Evolutionary conservation across 1,140 invertebrate genomes (phyloP), one percentile per base, ranked within the genome.

Genomic region (Camponotus pennsylvanicus): DNA sequence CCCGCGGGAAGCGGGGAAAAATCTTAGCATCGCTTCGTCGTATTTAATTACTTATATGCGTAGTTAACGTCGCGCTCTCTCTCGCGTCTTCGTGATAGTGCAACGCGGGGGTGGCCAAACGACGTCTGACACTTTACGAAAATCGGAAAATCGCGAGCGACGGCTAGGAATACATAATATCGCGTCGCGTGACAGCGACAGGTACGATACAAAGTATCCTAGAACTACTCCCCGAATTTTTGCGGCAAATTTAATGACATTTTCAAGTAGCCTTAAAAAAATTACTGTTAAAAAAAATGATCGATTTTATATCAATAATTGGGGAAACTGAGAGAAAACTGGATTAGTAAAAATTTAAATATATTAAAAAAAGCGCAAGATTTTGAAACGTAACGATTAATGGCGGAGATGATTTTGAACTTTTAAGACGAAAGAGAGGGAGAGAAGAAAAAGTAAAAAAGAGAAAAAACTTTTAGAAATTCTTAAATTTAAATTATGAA

Each of bases 41-140:
- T 57, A 76, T 87, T 82, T 88, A 88, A 87, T 88, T 82, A 88
- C 66, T 83, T 75, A 52, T n/a, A 83, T 49, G 79, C 52, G 79
- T 75, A 42, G 59, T 75, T 75, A 70, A 57, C 69, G 40, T 66
- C 75, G 61, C 42, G 42, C 55, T 13, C 55, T n/a, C 3, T 66
- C 37, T 66, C 37, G 52, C n/a, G 45, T 79, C 37, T 59, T 32
- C 21, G 52, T 42, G 52, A 86, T 70, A 52, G 80, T 75, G 69
- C 69, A 61, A 61, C 79, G 13, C 40, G 6, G 13, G 27, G 4
- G 34, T 18, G 63, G 13, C 55, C 69, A 83, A 83, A 83, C 55
- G 63, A 9, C 8, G 57, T 27, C 79, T 83, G 79, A 83, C 79
- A 83, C 7, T 37, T 83, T 75, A 49, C 11, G 40, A 83, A 83